Evolutionary conservation across 2,797 vertebrate species (phyloP).

Genomic region (Picus viridis): DNA sequence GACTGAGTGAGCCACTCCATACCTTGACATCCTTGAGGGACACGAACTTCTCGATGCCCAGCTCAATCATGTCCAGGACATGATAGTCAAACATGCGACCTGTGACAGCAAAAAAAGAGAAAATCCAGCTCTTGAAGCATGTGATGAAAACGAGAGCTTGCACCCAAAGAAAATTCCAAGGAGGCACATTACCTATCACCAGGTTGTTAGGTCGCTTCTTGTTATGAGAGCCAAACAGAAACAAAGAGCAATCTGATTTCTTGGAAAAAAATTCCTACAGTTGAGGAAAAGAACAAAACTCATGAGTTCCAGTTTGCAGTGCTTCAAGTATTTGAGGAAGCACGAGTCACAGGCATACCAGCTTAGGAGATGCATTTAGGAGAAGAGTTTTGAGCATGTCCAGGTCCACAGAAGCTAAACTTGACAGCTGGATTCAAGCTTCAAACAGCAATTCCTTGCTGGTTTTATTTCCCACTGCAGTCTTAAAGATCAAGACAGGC

Average conservation of each 20-base stretch:
- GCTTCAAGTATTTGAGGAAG: neutral
- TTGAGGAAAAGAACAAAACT: neutral
- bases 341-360: rapidly evolving
- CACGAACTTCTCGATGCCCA: conserved; percentile 91
- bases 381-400: neutral
- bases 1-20: conserved; percentile 8
- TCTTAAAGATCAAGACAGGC: neutral
- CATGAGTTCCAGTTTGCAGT: neutral
- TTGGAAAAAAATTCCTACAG: conserved; percentile 97
- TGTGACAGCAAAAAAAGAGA: conserved; percentile 59
- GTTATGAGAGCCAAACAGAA: conserved; percentile 96
- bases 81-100: conserved; percentile 97
- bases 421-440: neutral
- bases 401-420: neutral
- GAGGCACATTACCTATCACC: conserved; percentile 86
- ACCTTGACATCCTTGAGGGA: conserved; percentile 92
- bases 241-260: conserved; percentile 94
- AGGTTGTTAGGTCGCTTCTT: conserved; percentile 97
- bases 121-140: neutral
- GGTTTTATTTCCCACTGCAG: neutral
- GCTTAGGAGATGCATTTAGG: neutral
- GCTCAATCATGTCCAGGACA: conserved; percentile 95
- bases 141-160: neutral
- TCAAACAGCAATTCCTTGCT: neutral
- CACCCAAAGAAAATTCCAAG: neutral